phyloP scores from a whole-genome alignment of 2,888 invertebrate genomes.

The Sicus ferrugineus region DNA sequence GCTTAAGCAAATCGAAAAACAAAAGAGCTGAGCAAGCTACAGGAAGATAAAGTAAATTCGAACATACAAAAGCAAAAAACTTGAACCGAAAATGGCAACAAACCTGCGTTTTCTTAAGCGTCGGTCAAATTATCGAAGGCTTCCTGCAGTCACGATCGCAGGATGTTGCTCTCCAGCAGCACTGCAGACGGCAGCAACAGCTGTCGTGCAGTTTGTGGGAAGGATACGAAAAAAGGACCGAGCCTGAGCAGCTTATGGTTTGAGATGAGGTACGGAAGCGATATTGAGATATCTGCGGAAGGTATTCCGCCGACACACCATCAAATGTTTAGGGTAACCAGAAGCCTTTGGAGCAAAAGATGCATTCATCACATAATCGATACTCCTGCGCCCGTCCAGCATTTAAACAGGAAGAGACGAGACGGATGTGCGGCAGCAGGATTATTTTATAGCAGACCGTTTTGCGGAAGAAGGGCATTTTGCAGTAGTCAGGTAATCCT shows the following conservation, averaged over 20 bases:
- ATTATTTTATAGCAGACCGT: no score
- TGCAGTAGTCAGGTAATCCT: no score
- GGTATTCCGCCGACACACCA: no score
- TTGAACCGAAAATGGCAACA: neutral
- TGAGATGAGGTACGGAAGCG: neutral
- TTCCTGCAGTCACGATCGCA: no score
- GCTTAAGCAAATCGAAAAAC: constrained; percentile 25
- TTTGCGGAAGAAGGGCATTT: no score
- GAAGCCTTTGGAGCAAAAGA: no score
- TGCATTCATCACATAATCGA: no score
- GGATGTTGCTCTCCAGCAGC: neutral
- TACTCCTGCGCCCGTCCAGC: no score
- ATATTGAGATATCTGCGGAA: no score
- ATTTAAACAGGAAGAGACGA: neutral
- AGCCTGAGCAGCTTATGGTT: neutral
- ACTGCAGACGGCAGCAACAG: neutral
- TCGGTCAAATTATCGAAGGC: neutral
- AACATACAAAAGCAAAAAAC: no score
- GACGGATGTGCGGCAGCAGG: no score
- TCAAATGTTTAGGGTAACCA: no score
- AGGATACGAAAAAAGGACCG: neutral
- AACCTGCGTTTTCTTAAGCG: neutral
- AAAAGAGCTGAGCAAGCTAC: neutral
- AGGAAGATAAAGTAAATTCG: neutral
- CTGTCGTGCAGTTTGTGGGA: neutral